Evolutionary conservation across 2,797 vertebrate genomes (phyloP).

Genomic region (Synanceia verrucosa): DNA sequence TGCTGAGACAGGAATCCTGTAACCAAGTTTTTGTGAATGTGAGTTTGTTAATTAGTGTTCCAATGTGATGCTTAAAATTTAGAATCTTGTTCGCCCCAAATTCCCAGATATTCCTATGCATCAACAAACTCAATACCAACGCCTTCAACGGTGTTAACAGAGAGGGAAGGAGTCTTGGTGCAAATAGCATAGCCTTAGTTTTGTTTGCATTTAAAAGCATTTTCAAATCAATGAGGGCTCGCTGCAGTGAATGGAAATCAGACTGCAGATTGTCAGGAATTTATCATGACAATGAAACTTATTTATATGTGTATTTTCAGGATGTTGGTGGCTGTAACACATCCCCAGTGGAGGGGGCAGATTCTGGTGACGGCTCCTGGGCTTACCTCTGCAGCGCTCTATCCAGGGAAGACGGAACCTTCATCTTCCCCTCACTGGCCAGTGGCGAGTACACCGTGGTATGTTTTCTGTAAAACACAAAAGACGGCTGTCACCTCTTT

Average conservation of each 20-base stretch:
- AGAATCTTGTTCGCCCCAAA: too few species aligned
- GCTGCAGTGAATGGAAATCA: neutral
- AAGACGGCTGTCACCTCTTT: neutral
- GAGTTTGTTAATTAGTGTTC: neutral
- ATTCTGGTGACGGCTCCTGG: slow-evolving; percentile 84
- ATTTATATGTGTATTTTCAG: slow-evolving; percentile 67
- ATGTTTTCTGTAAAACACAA: slow-evolving; percentile 23
- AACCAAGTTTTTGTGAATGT: neutral
- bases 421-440: slow-evolving; percentile 91
- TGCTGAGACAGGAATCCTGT: too few species aligned
- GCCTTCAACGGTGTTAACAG: too few species aligned
- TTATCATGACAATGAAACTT: neutral
- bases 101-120: too few species aligned
- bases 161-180: neutral
- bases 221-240: neutral
- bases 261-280: too few species aligned
- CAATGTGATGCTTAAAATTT: too few species aligned
- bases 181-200: neutral
- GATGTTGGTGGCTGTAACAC: slow-evolving; percentile 89
- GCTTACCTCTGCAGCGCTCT: slow-evolving; percentile 90
- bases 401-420: slow-evolving; percentile 92
- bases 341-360: slow-evolving; percentile 89
- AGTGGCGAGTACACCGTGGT: slow-evolving; percentile 96
- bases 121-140: too few species aligned
- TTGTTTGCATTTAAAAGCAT: neutral